Conservation (phyloP, 2,113 vertebrate species). For the Paraplagusia blochii region DNA sequence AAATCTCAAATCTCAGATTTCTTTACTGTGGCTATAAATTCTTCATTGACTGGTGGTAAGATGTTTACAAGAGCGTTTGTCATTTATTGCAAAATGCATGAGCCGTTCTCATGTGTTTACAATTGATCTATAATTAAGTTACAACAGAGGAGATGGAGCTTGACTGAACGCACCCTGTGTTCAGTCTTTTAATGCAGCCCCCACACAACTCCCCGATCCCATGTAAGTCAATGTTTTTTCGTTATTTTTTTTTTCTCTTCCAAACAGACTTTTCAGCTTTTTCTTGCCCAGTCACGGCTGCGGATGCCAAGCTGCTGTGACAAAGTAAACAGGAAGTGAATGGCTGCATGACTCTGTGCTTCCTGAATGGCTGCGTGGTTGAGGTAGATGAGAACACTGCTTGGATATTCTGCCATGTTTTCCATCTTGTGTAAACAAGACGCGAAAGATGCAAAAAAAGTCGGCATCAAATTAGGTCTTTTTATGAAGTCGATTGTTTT, state of each 20-base stretch:
- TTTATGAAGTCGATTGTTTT: neutral
- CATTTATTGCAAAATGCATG: neutral
- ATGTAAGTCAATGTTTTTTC: neutral
- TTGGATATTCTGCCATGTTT: conserved; percentile 1
- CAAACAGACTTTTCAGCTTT: neutral
- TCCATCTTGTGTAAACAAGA: neutral
- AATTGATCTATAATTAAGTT: neutral
- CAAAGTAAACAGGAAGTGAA: conserved; percentile 48
- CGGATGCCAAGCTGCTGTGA: conserved; percentile 1
- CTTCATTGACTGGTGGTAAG: too few relatives aligned
- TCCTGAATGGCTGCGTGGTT: conserved; percentile 48
- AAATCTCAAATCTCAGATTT: too few relatives aligned
- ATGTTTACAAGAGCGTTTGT: neutral
- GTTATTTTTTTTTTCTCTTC: too few relatives aligned
- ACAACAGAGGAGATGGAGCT: neutral
- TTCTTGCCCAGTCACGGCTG: conserved; percentile 1
- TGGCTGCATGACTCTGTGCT: conserved; percentile 38
- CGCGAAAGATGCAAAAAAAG: conserved; percentile 1
- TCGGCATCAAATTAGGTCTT: too few relatives aligned
- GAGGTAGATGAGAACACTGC: conserved; percentile 10
- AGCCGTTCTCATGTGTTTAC: neutral
- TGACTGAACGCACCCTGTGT: neutral
- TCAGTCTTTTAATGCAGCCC: conserved; percentile 1
- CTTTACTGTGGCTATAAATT: too few relatives aligned
- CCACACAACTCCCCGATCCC: neutral